Evolutionary conservation across 1,140 invertebrate species (phyloP), one percentile per base, ranked within the genome.

Genomic region (Ceratina japonica): DNA sequence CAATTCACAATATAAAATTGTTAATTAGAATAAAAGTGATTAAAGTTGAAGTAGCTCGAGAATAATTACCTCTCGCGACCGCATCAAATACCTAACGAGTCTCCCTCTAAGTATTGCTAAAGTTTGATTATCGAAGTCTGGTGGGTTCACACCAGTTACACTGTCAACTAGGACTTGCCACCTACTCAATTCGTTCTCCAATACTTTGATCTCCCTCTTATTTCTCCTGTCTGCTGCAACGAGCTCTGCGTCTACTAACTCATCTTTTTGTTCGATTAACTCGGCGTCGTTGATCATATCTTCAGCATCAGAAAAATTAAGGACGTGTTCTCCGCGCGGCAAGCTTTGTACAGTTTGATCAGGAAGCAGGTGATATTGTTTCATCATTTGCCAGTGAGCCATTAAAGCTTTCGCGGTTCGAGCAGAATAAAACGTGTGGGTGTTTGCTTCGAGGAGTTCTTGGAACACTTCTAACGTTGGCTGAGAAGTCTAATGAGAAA

Each of bases 151-250:
- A 5, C 97, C 97, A 52, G 96, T 96, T 2, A 98, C 96, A 80
- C 96, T 96, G 87, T 98, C 98, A 15, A 98, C 97, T 54, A 99
- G 90, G n/a, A 98, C 97, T 91, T 98, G 97, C 97, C 97, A 98
- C 79, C 97, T 95, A 1, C 95, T 94, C 63, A 98, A 89, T 90
- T 98, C 98, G 86, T 96, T 97, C 92, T 99, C 98, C 63, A 99
- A 91, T 44, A 96, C 93, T 69, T 97, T 94, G 63, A 99, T 98
- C 91, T 98, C 97, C 82, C 95, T 95, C 89, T 96, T 96, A 86
- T 94, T 94, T 87, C 94, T 94, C 78, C 95, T 93, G 88, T 97
- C 95, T 52, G 94, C 94, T 59, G 95, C 89, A 58, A 94, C 92
- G 84, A 97, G 88, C 92, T 96, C 96, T 27, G 93, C 89, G 84